phyloP scores from a whole-genome alignment of 2,113 vertebrate genomes.

The Euleptes europaea region DNA sequence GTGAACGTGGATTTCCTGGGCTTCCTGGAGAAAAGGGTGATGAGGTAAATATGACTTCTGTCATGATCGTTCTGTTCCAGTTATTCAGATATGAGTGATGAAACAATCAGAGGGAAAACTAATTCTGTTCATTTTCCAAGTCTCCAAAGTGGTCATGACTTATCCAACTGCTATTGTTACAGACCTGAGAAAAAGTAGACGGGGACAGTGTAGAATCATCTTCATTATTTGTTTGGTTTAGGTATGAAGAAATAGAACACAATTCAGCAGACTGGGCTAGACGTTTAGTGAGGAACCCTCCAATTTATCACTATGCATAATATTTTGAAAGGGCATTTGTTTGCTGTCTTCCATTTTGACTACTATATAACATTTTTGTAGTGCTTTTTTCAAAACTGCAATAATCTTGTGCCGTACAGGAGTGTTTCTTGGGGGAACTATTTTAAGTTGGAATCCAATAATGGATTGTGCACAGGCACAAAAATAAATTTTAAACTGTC shows the following conservation, averaged over 20 bases:
- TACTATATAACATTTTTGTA: not conserved
- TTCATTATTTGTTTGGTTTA: not conserved
- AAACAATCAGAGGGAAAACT: not conserved
- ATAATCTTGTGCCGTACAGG: not conserved
- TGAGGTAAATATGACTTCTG: constrained; percentile 80
- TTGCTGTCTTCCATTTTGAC: not conserved
- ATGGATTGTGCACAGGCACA: not conserved
- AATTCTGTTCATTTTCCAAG: not conserved
- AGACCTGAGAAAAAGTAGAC: not conserved
- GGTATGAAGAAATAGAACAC: not conserved
- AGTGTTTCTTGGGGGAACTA: not conserved
- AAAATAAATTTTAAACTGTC: not conserved
- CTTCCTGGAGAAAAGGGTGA: constrained; percentile 91
- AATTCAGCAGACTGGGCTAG: not conserved
- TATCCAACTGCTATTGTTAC: not conserved
- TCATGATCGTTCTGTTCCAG: not conserved
- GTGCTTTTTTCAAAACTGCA: not conserved
- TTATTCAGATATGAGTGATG: not conserved
- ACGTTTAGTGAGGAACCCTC: not conserved
- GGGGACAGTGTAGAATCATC: not conserved
- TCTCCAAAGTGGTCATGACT: not conserved
- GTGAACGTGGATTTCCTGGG: constrained; percentile 93
- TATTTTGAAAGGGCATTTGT: not conserved
- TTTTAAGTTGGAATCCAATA: not conserved
- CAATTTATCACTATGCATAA: not conserved